Conservation (phyloP, 2,888 invertebrate genomes). For the Teinopalpus imperialis region DNA sequence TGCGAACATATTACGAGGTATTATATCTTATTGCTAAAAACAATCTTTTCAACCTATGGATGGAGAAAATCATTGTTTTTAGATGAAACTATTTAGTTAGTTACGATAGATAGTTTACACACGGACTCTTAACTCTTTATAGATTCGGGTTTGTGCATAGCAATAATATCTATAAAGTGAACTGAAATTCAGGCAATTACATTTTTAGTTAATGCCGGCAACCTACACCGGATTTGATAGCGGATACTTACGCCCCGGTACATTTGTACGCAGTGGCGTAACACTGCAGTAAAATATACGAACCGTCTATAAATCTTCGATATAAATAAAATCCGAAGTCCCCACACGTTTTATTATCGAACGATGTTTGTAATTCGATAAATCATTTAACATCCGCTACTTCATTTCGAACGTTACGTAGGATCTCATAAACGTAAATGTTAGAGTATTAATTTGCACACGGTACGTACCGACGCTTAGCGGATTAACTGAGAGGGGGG, state of each 20-base stretch:
- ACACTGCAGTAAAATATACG: conserved; percentile 50
- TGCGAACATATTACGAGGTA: no score
- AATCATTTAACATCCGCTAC: conserved; percentile 72
- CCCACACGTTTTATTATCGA: conserved; percentile 55
- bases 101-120: no score
- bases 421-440: conserved; percentile 45
- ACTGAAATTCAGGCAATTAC: no score
- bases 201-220: conserved; percentile 10
- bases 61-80: no score
- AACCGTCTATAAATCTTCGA: conserved; percentile 61
- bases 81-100: no score
- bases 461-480: conserved; percentile 40
- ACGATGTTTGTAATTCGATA: conserved; percentile 66
- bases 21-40: no score
- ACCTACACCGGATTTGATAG: conserved; percentile 5
- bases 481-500: conserved; percentile 34
- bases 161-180: no score
- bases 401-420: conserved; percentile 40
- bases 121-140: no score
- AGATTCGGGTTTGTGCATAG: no score
- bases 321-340: conserved; percentile 60
- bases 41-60: no score
- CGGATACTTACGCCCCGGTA: not conserved
- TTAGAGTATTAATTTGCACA: conserved; percentile 58
- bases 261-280: conserved; percentile 42